Evolutionary conservation across 1,140 invertebrate genomes (phyloP).

Genomic region (Drosophila pseudoananassae): DNA sequence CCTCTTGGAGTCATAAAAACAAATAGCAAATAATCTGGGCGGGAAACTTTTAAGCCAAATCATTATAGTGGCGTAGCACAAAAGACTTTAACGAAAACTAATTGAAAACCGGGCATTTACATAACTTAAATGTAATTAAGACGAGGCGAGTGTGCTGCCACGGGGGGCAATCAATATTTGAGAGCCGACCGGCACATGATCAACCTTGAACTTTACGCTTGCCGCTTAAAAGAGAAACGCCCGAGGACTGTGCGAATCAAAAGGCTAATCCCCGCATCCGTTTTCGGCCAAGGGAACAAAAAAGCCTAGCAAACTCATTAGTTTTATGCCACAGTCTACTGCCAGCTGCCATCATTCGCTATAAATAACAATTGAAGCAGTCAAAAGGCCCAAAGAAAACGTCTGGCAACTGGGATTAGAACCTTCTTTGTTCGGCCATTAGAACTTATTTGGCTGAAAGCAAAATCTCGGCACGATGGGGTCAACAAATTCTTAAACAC

Average conservation of each 20-base stretch:
- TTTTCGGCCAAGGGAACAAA: conserved; percentile 29
- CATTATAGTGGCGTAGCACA: conserved; percentile 47
- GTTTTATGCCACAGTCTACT: conserved; percentile 63
- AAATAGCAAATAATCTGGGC: conserved; percentile 24
- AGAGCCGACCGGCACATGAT: conserved; percentile 33
- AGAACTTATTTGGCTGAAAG: conserved; percentile 62
- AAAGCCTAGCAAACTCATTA: conserved; percentile 68
- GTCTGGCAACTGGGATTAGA: conserved; percentile 62
- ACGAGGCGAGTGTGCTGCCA: conserved; percentile 25
- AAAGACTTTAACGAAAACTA: conserved; percentile 63
- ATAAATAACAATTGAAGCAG: conserved; percentile 82
- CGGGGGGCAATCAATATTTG: conserved; percentile 73
- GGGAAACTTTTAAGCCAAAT: conserved; percentile 33
- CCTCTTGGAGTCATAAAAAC: conserved; percentile 7
- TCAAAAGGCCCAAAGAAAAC: conserved; percentile 49
- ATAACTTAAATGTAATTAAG: conserved; percentile 78
- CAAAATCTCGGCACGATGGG: conserved; percentile 60
- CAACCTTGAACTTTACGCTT: conserved; percentile 66
- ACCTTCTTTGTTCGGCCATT: conserved; percentile 53
- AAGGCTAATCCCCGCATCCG: conserved; percentile 45
- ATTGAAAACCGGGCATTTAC: conserved; percentile 74
- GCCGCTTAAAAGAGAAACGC: conserved; percentile 11
- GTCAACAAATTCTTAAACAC: conserved; percentile 79
- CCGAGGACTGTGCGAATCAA: conserved; percentile 58
- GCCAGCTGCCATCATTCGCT: conserved; percentile 71